Conservation (phyloP, 1,140 invertebrate genomes). For the Zaprionus ornatus region DNA sequence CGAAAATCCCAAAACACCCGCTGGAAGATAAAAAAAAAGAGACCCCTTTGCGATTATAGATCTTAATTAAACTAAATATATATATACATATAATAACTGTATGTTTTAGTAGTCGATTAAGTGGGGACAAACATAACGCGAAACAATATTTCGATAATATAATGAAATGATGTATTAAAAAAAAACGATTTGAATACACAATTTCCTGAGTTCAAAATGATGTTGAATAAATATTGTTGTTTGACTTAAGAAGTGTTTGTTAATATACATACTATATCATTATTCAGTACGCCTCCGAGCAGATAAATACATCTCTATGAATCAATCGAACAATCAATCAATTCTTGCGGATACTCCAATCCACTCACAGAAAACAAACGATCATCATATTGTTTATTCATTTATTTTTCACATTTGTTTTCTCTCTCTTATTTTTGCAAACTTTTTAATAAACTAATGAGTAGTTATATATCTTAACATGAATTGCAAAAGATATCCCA, state of each 20-base stretch:
- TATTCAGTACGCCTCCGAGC: not conserved
- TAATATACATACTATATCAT: constrained; percentile 15
- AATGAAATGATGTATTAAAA: constrained; percentile 37
- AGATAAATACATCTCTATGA: not conserved
- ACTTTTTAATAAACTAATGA: constrained; percentile 35
- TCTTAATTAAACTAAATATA: constrained; percentile 1
- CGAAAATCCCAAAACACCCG: constrained; percentile 13
- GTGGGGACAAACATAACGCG: not conserved
- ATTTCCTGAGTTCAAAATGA: constrained; percentile 17
- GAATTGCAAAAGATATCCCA: constrained; percentile 36
- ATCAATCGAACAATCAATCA: not conserved
- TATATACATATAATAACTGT: not conserved
- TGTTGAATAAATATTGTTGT: constrained; percentile 40
- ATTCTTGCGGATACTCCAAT: not conserved
- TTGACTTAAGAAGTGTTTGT: constrained; percentile 43
- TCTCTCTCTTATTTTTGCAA: constrained; percentile 4
- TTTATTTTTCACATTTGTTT: constrained; percentile 9
- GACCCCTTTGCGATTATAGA: not conserved
- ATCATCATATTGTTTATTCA: constrained; percentile 14
- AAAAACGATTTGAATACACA: constrained; percentile 26
- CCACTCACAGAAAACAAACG: not conserved
- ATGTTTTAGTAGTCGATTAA: not conserved
- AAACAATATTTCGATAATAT: constrained; percentile 10
- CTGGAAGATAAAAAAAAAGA: not conserved
- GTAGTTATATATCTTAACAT: constrained; percentile 43